Evolutionary conservation across 2,888 invertebrate genomes (phyloP), one percentile per base, ranked within the genome.

Genomic region (Lottia gigantea): DNA sequence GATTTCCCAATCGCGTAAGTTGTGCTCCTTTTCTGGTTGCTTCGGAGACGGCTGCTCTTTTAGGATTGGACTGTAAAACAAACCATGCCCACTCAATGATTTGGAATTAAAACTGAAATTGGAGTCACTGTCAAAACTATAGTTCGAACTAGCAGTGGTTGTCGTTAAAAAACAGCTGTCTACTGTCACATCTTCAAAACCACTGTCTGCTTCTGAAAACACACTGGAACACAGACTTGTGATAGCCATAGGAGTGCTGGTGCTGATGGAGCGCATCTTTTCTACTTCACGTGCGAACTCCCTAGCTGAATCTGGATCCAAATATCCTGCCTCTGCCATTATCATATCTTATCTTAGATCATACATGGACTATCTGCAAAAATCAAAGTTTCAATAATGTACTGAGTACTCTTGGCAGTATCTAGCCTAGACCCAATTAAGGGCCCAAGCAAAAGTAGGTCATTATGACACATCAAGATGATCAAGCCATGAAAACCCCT

Each of bases 241-340:
- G 8, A 64, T 40, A 23, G 64, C 45, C 23, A 70, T 65, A 0
- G 76, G 76, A 15, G 76, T 77, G 62, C 75, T 75, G 0, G 75
- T 75, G 40, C 75, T 75, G 31, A 75, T 31, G 1, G 72, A 69
- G 14, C 74, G 46, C 47, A 68, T 68, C 23, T 64, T 69, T 46
- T 26, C 46, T 14, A 67, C 26, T 23, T 55, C 55, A 8, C 23
- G 31, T 4, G 55, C 26, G 40, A 61, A 61, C 31, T 40, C 55
- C 12, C 40, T 19, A 40, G 40, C 67, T 31, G 49, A 31, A 15
- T 61, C 55, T 2, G 67, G 40, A 16, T 55, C 61, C 31, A 55
- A 16, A 55, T 67, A 55, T 40, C 26, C 55, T 55, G 26, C 55
- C 15, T 26, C 46, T 46, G 45, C 65, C 65, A 65, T 65, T 47